These are phyloP conservation scores for Lapara coniferarum DNA, from an alignment of 2,888 invertebrate genomes.

Conservation along the genomic window DNA sequence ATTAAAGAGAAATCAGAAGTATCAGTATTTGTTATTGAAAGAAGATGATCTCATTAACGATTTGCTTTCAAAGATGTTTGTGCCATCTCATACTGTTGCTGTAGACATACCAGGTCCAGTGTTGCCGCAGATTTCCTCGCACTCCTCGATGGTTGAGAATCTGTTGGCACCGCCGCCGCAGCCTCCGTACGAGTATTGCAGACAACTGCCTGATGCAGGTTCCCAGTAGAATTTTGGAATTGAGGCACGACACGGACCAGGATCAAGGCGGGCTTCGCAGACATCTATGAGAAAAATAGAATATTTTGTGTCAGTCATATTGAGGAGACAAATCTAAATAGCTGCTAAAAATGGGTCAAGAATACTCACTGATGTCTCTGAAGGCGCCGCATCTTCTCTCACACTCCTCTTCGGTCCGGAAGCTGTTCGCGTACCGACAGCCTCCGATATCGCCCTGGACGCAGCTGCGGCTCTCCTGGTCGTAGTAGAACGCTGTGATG, in stretches of 20 bases:
- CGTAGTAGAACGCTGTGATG: slow-evolving; percentile 89
- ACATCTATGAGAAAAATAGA: slow-evolving; percentile 85
- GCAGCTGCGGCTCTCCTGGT: slow-evolving; percentile 81
- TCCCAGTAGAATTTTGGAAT: slow-evolving; percentile 90
- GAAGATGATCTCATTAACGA: not conserved
- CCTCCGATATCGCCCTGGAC: slow-evolving; percentile 73
- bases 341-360: not conserved
- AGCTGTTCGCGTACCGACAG: slow-evolving; percentile 90
- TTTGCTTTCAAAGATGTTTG: not conserved
- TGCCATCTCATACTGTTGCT: not conserved
- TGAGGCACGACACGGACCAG: slow-evolving; percentile 88
- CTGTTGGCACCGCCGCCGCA: slow-evolving; percentile 94
- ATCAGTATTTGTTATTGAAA: not conserved
- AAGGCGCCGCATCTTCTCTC: slow-evolving; percentile 90
- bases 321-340: not conserved
- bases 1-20: not conserved
- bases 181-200: slow-evolving; percentile 90
- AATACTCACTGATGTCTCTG: slow-evolving; percentile 85
- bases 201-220: slow-evolving; percentile 83
- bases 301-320: too few species aligned
- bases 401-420: slow-evolving; percentile 89
- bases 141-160: slow-evolving; percentile 89
- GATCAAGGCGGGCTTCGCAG: slow-evolving; percentile 86
- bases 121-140: slow-evolving; percentile 86
- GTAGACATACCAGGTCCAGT: slow-evolving; percentile 58